phyloP scores from a whole-genome alignment of 2,888 invertebrate genomes.

The Eumerus sabulonum region DNA sequence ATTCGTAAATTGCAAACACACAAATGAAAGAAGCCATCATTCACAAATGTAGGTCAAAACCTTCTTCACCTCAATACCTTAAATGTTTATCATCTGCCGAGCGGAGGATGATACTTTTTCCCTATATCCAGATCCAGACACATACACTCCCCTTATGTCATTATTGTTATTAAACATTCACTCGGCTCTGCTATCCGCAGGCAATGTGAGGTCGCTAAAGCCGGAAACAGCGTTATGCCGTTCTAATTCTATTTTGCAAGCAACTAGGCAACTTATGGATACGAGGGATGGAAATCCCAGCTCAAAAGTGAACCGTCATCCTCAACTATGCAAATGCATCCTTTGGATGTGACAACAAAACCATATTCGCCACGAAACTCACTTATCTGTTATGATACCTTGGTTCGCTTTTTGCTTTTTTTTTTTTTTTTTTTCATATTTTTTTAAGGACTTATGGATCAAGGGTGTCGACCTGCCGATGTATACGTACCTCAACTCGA shows the following conservation, averaged over 20 bases:
- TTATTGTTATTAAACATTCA: slow-evolving; percentile 43
- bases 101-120: not conserved
- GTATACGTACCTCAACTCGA: slow-evolving; percentile 81
- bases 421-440: slow-evolving; percentile 8
- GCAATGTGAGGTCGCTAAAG: not conserved
- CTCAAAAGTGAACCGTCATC: slow-evolving; percentile 16
- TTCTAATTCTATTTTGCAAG: slow-evolving; percentile 51
- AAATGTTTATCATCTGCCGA: slow-evolving; percentile 40
- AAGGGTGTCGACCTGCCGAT: too few relatives aligned
- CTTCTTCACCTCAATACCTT: slow-evolving; percentile 61
- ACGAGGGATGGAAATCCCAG: slow-evolving; percentile 46
- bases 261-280: slow-evolving; percentile 19
- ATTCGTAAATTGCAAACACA: slow-evolving; percentile 7
- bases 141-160: slow-evolving; percentile 6
- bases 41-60: slow-evolving; percentile 58
- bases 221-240: slow-evolving; percentile 46
- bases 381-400: slow-evolving; percentile 42
- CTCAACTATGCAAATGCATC: too few relatives aligned
- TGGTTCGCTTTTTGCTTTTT: slow-evolving; percentile 3
- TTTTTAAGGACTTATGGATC: slow-evolving; percentile 2
- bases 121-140: too few relatives aligned
- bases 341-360: slow-evolving; percentile 12
- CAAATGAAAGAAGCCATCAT: too few relatives aligned
- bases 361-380: slow-evolving; percentile 49
- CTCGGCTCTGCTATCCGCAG: slow-evolving; percentile 7